Evolutionary conservation across 2,888 invertebrate species (phyloP), one percentile per base, ranked within the genome.

Genomic region (Ichneumoninae sp.): DNA sequence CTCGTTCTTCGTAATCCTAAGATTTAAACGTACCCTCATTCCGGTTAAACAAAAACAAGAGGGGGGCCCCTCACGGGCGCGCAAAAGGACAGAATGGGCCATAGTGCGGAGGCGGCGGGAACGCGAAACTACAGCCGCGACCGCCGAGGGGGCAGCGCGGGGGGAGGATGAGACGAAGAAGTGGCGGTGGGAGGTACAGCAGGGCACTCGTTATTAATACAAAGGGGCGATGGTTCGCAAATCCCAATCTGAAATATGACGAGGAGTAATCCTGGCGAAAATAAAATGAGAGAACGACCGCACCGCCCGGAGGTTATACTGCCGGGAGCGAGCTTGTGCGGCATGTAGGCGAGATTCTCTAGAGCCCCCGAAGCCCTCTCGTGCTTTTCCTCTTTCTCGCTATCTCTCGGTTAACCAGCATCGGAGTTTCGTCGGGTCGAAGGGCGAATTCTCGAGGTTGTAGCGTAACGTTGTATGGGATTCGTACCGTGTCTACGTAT

Each of bases 241-340:
- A 92, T 92, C 92, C 92, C 91, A 90, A 92, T 92, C 91, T 92
- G 90, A 92, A 92, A 92, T 92, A 92, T 91, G 91, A 91, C 91
- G 90, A 91, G 90, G 87, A 91, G 90, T 91, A 92, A 92, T 91
- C 92, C 91, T 80, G 88, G 84, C 80, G 90, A 89, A 90, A 90
- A 91, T 90, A 90, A 91, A 91, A 91, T 88, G 90, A 87, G 88
- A 86, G 82, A 80, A 82, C 80, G 82, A 80, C 70, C 79, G 75
- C 77, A 65, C 50, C 16, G 50, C 52, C 44, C 65, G 75, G 54
- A 50, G 74, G 70, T 68, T 75, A 66, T 79, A 82, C 71, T 77
- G 33, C 52, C 54, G 77, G 77, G 77, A 76, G 44, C 72, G 82
- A 74, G 80, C 22, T 80, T 66, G 65, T 66, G 30, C 80, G 62